Evolutionary conservation across 1,140 invertebrate genomes (phyloP).

Genomic region (Drosophila neocordata): DNA sequence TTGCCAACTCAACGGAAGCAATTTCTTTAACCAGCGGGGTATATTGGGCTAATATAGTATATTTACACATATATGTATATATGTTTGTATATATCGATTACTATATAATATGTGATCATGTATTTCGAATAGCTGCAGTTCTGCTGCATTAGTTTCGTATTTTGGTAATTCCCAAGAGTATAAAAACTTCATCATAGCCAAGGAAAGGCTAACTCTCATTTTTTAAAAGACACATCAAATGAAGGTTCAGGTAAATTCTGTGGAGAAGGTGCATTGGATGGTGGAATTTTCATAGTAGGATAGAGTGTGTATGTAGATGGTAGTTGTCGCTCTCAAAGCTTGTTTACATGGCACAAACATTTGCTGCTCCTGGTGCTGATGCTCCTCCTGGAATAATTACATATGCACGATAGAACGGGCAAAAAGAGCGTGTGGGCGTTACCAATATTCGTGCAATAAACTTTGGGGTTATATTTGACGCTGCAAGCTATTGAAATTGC

Average conservation of each 20-base stretch:
- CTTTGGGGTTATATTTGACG: constrained; percentile 15
- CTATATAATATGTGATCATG: too few species aligned
- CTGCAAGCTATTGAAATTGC: constrained; percentile 57
- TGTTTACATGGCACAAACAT: constrained; percentile 74
- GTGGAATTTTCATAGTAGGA: neutral
- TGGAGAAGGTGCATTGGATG: constrained; percentile 3
- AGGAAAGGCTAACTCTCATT: neutral
- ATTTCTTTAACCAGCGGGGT: neutral
- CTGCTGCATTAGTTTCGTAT: too few species aligned
- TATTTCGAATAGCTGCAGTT: too few species aligned
- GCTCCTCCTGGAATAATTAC: constrained; percentile 72
- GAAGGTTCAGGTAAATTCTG: constrained; percentile 32
- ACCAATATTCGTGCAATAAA: constrained; percentile 57
- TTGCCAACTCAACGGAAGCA: constrained; percentile 44
- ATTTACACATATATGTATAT: too few species aligned
- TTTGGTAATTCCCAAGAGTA: neutral
- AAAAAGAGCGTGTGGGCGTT: constrained; percentile 61
- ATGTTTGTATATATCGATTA: too few species aligned
- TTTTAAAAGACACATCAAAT: neutral
- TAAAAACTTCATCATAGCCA: neutral
- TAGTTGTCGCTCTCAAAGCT: constrained; percentile 62
- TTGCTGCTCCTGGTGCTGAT: constrained; percentile 65
- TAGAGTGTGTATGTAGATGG: constrained; percentile 29
- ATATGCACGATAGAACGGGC: constrained; percentile 75
- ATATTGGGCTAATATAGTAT: neutral